Evolutionary conservation across 2,113 vertebrate genomes (phyloP), one percentile per base, ranked within the genome.

Genomic region (Rhegmatorhina hoffmannsi): DNA sequence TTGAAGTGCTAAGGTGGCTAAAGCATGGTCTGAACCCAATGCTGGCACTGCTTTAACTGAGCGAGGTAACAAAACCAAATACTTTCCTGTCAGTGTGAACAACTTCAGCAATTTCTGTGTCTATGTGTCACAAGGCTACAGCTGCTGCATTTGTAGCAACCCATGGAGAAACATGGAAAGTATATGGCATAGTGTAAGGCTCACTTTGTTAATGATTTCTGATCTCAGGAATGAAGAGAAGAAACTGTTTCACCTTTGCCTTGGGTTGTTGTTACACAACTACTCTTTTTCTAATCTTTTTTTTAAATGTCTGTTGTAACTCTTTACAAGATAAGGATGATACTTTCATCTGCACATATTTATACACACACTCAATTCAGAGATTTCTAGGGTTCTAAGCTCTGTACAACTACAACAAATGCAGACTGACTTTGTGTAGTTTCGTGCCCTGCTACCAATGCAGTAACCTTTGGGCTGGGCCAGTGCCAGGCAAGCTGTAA

Each of bases 401-500:
- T 53, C 20, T 20, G 29, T 47, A 44, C 86, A 55, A 17, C 25
- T 34, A 67, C 60, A 67, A 40, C 26, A 94, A 64, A 77, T 5
- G 11, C 29, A 90, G 50, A 23, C 49, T 62, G 82, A 69, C 34
- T 77, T 77, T 43, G 26, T 58, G 55, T 47, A 78, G 26, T 77
- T 88, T 72, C 36, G 49, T 59, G 44, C 56, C 34, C 33, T 43
- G 17, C 56, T 87, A 24, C 34, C 70, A 68, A 26, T 4, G 38
- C 79, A 88, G 87, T 86, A 90, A 77, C 75, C 79, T 88, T 67
- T 68, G 72, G 72, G 55, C 64, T 94, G 94, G 82, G 47, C 1
- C 6, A 38, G 68, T 68, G 95, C 85, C 92, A 93, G 52, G 64
- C 60, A 88, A 38, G 63, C 82, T 84, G 90, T 81, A 91, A 56